These are phyloP conservation scores for Stenodera caucasica DNA, from an alignment of 2,888 invertebrate genomes.

Conservation along the genomic window DNA sequence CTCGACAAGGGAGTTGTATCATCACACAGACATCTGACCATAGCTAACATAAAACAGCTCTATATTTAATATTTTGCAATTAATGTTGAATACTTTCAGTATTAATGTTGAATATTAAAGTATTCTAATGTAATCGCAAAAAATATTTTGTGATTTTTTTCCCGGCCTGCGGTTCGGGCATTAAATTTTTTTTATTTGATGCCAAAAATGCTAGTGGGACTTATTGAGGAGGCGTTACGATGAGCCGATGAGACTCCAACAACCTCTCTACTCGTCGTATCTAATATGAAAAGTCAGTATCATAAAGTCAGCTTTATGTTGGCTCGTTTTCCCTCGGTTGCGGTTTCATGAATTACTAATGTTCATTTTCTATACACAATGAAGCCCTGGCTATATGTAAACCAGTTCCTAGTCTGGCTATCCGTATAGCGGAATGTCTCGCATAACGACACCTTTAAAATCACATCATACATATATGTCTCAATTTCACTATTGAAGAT, in stretches of 20 bases:
- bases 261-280: conserved; percentile 6
- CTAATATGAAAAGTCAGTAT: conserved; percentile 39
- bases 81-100: no score
- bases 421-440: not conserved
- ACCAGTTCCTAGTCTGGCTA: not conserved
- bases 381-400: conserved; percentile 32
- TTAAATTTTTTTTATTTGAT: no score
- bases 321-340: conserved; percentile 37
- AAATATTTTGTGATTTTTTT: no score
- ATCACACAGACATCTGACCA: not conserved
- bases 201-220: not conserved
- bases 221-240: conserved; percentile 2
- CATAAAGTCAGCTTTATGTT: conserved; percentile 41
- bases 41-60: not conserved
- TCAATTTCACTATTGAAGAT: not conserved
- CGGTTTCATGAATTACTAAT: conserved; percentile 49
- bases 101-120: no score
- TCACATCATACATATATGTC: not conserved
- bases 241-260: not conserved
- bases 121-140: no score
- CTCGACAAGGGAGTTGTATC: not conserved
- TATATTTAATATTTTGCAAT: not conserved
- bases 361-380: conserved; percentile 45
- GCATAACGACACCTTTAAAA: not conserved
- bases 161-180: no score